Evolutionary conservation across 2,888 invertebrate genomes (phyloP).

Genomic region (Noctua comes): DNA sequence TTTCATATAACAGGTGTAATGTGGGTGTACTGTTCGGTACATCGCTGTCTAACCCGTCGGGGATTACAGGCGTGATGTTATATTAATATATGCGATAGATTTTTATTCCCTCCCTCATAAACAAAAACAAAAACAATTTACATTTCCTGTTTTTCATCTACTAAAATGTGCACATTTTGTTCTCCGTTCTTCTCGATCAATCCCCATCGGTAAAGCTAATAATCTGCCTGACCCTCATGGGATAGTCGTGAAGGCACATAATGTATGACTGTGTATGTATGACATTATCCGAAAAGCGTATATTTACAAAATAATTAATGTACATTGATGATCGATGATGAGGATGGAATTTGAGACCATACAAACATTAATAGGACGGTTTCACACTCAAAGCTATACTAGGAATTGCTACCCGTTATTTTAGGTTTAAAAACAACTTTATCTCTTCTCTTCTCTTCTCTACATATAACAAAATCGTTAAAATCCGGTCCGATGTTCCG

Average conservation of each 20-base stretch:
- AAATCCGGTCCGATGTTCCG: no score
- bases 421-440: no score
- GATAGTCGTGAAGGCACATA: background rate
- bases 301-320: conserved; percentile 55
- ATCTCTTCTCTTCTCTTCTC: no score
- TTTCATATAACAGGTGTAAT: background rate
- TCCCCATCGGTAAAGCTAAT: background rate
- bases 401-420: no score
- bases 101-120: background rate
- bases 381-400: conserved; percentile 9
- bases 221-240: background rate
- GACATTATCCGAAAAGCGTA: conserved; percentile 22
- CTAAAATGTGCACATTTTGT: background rate
- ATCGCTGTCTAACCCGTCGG: background rate
- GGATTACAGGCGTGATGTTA: background rate
- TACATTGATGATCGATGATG: conserved; percentile 47
- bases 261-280: conserved; percentile 13
- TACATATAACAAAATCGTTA: no score
- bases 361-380: conserved; percentile 29
- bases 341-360: conserved; percentile 45
- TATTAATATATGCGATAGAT: background rate
- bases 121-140: background rate
- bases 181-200: background rate
- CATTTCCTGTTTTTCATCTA: background rate
- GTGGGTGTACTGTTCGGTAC: background rate